Conservation (phyloP, 2,888 invertebrate species). For the Volucella bombylans region DNA sequence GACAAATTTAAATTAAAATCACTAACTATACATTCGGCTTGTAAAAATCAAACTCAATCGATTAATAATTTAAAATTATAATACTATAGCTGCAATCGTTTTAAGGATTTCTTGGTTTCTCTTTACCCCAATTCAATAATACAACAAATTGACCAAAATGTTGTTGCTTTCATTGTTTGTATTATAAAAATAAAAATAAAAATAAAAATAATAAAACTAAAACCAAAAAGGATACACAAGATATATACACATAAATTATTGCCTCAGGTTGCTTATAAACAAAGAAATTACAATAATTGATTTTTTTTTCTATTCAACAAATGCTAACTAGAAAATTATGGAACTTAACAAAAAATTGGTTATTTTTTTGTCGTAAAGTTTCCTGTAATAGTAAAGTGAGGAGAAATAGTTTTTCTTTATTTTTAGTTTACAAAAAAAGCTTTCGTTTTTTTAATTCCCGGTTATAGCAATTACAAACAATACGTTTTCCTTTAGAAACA, state of each 20-base stretch:
- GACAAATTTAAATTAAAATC: conserved; percentile 43
- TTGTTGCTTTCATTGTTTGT: conserved; percentile 24
- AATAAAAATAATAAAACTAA: conserved; percentile 4
- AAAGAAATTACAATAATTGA: conserved; percentile 46
- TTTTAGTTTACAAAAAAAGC: conserved; percentile 2
- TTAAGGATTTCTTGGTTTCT: conserved; percentile 18
- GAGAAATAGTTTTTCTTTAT: neutral
- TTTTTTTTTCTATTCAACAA: neutral
- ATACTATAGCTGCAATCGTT: conserved; percentile 64
- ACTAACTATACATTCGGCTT: conserved; percentile 57
- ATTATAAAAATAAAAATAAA: conserved; percentile 24
- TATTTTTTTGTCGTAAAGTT: conserved; percentile 25
- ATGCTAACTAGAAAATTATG: conserved; percentile 19
- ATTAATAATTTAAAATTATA: conserved; percentile 64
- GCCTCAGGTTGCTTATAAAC: conserved; percentile 63
- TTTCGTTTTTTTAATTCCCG: conserved; percentile 9
- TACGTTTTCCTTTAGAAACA: conserved; percentile 13
- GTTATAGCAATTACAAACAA: conserved; percentile 26
- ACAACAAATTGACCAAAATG: conserved; percentile 26
- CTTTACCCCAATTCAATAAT: conserved; percentile 4
- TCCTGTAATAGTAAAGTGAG: conserved; percentile 53
- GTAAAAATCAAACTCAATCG: conserved; percentile 73
- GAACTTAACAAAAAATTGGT: conserved; percentile 12
- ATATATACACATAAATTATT: conserved; percentile 55
- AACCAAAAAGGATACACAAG: neutral